Evolutionary conservation across 2,113 vertebrate species (phyloP).

Genomic region (Macquaria ambigua): DNA sequence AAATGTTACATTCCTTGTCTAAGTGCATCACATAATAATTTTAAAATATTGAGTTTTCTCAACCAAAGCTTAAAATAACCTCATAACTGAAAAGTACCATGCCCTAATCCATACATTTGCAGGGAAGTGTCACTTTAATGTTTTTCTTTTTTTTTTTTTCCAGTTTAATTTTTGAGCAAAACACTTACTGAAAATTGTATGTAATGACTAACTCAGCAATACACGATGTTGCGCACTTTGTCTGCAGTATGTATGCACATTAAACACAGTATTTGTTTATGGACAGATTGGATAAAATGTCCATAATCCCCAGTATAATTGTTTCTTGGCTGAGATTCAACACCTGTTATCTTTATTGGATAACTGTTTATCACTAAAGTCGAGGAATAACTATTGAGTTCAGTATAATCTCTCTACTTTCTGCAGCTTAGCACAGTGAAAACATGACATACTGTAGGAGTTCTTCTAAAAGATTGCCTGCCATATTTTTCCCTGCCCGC

Average conservation of each 20-base stretch:
- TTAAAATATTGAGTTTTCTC: conserved; percentile 5
- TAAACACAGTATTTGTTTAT: conserved; percentile 3
- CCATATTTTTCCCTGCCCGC: conserved; percentile 46
- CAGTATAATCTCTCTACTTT: conserved; percentile 29
- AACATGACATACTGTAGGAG: conserved; percentile 36
- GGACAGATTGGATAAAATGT: conserved; percentile 9
- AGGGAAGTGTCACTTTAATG: neutral
- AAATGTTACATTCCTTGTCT: neutral
- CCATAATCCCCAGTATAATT: conserved; percentile 16
- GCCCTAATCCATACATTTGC: neutral
- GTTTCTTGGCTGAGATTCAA: conserved; percentile 34
- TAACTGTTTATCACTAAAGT: conserved; percentile 35
- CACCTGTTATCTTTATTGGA: conserved; percentile 21
- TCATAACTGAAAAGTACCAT: neutral
- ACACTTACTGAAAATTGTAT: conserved; percentile 1
- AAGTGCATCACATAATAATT: neutral
- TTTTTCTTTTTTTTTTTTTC: no score
- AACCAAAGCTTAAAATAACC: neutral
- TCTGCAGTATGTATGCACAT: neutral
- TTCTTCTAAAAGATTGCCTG: conserved; percentile 47
- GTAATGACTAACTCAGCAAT: neutral
- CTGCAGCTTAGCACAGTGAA: conserved; percentile 33
- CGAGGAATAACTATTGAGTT: conserved; percentile 26
- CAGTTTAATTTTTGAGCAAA: conserved; percentile 17
- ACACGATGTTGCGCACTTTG: neutral